These are phyloP conservation scores for Chiridota heheva DNA, from an alignment of 35 echinoderm and acorn worm genomes.

Conservation along the genomic window DNA sequence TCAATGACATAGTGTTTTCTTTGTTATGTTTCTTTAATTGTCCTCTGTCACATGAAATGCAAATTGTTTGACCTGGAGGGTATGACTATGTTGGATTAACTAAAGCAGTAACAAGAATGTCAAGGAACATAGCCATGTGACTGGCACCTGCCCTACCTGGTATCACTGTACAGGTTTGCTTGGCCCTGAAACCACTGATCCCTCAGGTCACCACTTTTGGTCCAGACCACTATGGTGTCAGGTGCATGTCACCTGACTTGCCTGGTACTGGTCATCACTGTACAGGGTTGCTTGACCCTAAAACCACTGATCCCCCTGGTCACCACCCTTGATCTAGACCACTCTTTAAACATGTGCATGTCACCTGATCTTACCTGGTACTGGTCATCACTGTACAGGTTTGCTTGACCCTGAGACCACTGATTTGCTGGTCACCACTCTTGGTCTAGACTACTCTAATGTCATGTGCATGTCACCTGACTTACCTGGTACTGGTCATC, in stretches of 20 bases:
- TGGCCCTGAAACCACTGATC: slow-evolving; percentile 44
- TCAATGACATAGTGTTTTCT: slow-evolving; percentile 34
- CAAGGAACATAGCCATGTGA: neutral
- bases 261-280: slow-evolving; percentile 44
- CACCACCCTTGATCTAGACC: slow-evolving; percentile 1
- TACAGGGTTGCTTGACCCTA: too few species aligned
- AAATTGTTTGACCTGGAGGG: too few species aligned
- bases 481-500: slow-evolving; percentile 50
- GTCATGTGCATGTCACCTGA: too few species aligned
- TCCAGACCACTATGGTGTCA: slow-evolving; percentile 19
- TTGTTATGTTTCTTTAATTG: slow-evolving; percentile 9
- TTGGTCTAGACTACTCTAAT: neutral
- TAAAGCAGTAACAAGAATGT: slow-evolving; percentile 16
- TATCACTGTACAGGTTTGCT: slow-evolving; percentile 26
- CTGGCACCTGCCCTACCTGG: too few species aligned
- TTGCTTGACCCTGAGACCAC: too few species aligned
- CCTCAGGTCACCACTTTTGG: neutral
- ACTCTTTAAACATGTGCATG: too few species aligned
- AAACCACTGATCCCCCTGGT: slow-evolving; percentile 37
- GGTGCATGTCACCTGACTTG: too few species aligned
- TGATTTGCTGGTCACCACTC: slow-evolving; percentile 16
- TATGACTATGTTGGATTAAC: too few species aligned
- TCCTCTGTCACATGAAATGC: neutral
- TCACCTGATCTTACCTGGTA: slow-evolving; percentile 64
- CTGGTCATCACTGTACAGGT: slow-evolving; percentile 27